A percentile compares a stretch with the other conserved stretches of the same genome.
Evolutionary conservation across 2,888 invertebrate genomes (phyloP).

Genomic region (Metopia argyrocephala): DNA sequence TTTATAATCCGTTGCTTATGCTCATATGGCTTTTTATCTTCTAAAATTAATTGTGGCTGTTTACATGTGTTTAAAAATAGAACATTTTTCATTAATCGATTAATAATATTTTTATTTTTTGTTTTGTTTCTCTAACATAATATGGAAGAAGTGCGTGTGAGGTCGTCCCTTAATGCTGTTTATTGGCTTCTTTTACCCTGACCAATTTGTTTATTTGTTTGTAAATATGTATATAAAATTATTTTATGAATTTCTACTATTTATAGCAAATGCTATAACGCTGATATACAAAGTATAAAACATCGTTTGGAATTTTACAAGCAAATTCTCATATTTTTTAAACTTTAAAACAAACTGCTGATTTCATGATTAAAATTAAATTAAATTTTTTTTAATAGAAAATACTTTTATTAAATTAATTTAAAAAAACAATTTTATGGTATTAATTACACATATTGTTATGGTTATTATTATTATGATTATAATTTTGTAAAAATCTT

Average conservation of each 20-base stretch:
- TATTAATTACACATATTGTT: too few species aligned
- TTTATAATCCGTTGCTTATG: background rate
- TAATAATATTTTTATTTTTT: constrained; percentile 7
- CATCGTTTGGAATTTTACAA: too few species aligned
- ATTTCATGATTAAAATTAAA: background rate
- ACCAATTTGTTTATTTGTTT: constrained; percentile 30
- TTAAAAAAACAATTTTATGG: too few species aligned
- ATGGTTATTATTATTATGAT: too few species aligned
- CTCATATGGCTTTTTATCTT: background rate
- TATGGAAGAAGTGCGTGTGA: background rate
- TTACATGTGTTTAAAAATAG: background rate
- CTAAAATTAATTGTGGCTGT: background rate
- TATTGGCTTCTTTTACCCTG: constrained; percentile 20
- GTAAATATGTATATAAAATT: background rate
- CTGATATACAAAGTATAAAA: too few species aligned
- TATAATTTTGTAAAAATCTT: too few species aligned
- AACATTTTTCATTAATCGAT: constrained; percentile 26
- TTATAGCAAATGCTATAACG: background rate
- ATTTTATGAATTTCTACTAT: background rate
- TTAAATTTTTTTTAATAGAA: background rate
- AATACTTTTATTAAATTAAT: too few species aligned
- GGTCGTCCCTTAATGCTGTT: background rate
- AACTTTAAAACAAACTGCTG: too few species aligned
- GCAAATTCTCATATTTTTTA: too few species aligned
- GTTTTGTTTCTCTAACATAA: background rate